phyloP scores from a whole-genome alignment of 2,113 vertebrate genomes.

The Pterocles gutturalis region DNA sequence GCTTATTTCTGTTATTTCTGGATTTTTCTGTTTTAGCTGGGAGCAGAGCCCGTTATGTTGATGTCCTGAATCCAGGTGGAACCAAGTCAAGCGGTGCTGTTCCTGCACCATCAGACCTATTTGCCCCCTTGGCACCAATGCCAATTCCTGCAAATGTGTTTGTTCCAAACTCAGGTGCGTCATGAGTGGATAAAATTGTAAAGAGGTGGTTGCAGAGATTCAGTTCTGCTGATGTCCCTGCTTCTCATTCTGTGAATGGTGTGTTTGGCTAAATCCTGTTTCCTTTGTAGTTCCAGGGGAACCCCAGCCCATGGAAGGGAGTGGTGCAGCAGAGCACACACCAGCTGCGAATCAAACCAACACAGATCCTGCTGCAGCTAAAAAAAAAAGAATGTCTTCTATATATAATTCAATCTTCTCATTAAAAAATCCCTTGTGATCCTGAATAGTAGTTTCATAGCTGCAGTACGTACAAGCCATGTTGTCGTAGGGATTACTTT shows the following conservation, averaged over 20 bases:
- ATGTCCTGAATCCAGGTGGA: constrained; percentile 89
- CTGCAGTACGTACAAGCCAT: not conserved
- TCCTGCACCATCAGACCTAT: constrained; percentile 88
- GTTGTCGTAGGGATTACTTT: not conserved
- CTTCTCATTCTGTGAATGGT: not conserved
- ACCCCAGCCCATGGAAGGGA: constrained; percentile 81
- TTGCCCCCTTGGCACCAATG: constrained; percentile 94
- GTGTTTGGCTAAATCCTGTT: not conserved
- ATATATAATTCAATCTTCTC: not conserved
- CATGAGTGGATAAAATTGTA: accelerated
- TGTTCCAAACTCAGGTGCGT: constrained; percentile 87
- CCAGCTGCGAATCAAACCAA: constrained; percentile 67
- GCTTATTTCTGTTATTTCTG: not conserved
- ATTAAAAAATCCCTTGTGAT: not conserved
- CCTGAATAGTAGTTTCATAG: not conserved
- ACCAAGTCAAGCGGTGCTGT: constrained; percentile 72
- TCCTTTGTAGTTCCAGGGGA: constrained; percentile 80
- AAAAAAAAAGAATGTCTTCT: not conserved
- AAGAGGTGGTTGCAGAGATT: not conserved
- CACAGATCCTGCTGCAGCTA: constrained; percentile 63
- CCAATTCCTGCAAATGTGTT: constrained; percentile 88
- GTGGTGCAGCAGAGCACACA: constrained; percentile 63
- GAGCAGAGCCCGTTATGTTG: constrained; percentile 89
- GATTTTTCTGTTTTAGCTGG: constrained; percentile 62
- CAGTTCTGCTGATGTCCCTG: not conserved